Base-by-base conservation (phyloP, 2,888 invertebrate species). In the Agriotes lineatus region DNA sequence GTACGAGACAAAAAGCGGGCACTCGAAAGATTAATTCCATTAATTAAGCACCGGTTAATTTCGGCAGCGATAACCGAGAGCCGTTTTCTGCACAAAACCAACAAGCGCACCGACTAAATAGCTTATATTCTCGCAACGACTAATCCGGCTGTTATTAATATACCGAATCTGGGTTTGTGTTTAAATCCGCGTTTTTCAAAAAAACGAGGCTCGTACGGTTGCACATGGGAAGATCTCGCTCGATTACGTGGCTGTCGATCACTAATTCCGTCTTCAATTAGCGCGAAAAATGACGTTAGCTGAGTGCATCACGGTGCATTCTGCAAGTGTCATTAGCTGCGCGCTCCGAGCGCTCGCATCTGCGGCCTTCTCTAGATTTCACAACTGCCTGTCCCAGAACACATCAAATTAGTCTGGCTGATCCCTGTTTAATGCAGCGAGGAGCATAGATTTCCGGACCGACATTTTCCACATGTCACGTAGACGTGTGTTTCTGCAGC, bases 381-480 rank as follows among this genome's bases (percentile, higher is more conserved):
- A 39, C 18, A 64, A 56, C 63, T 63, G 54, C 19, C 56, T 52
- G 37, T 12, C 18, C 37, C 57, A 57, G 64, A 33, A 20, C 56
- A 52, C 35, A 37, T 57, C 57, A 57, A 64, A 58, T 56, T 57
- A 25, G 10, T 45, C 37, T n/a, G 22, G 19, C 48, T 64, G 57
- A 64, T 64, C 39, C 44, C 4, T 25, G 37, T 37, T 45, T 62
- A 61, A 61, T 48, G 44, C 22, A 35, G 48, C 16, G 14, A 42
- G 42, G 7, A 42, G 16, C 42, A 16, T 9, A 18, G 18, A 16
- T 42, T 16, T 4, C 5, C 42, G 16, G 16, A 42, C 5, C 7
- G 12, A 25, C 25, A 7, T 25, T 25, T 25, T 25, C 4, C 7
- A 25, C 10, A 45, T n/a, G n/a, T n/a, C n/a, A n/a, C n/a, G n/a